Base-by-base conservation (phyloP, 2,797 vertebrate species). In the Betta splendens region DNA sequence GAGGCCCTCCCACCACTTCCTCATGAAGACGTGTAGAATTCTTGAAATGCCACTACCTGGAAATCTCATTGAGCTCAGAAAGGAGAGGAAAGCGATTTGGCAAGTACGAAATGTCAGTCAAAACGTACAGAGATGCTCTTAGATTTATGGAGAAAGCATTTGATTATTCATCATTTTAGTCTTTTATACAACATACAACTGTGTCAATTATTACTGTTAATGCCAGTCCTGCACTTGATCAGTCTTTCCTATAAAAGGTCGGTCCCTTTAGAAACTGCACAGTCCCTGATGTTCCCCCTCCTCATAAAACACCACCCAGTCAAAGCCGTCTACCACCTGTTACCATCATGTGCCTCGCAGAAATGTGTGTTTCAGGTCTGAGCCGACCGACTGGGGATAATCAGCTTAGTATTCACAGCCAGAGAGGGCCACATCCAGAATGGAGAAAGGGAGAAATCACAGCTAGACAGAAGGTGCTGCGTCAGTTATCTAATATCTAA, bases 341-440 rank as follows among this genome's bases (percentile, higher is more conserved):
- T n/a, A n/a, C n/a, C 26, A 67, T 81, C 72, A 83, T 64, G 75
- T 68, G 85, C 52, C 69, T 79, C 45, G 72, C 42, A 64, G 42
- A 80, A 76, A 54, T 64, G 38, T 43, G 69, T 21, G 35, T 68
- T 74, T 80, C 54, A 73, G 17, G 39, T 79, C 64, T 80, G 74
- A 81, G 58, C 64, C 49, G 53, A 74, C 74, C 75, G 57, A 72
- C 61, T 35, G 56, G 26, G 72, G 42, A 78, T 82, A 85, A 86
- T 84, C 77, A 58, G 82, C 75, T 87, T 86, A 79, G 85, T 69
- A 70, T 70, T 71, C 64, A 68, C 50, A 73, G 64, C 55, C 42
- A 63, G 45, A 20, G 53, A 58, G 46, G 58, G 58, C 36, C 43
- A 38, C 22, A 37, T 17, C 26, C 10, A 10, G 42, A 43, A 35